phyloP scores from a whole-genome alignment of 2,797 vertebrate species.

The Podargus strigoides region DNA sequence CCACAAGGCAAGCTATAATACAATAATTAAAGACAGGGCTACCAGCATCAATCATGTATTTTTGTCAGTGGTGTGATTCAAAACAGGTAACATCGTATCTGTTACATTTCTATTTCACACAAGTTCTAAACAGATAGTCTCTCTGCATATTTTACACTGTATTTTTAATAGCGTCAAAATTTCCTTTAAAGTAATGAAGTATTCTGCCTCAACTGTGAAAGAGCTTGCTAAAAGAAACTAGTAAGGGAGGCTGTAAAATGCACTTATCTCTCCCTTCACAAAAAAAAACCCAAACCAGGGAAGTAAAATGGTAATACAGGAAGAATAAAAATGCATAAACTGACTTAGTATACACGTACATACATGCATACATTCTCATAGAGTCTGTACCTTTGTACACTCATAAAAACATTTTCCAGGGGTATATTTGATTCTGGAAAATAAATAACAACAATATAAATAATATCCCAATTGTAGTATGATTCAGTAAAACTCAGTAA shows the following conservation, averaged over 20 bases:
- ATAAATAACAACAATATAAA: not conserved
- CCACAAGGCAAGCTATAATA: not conserved
- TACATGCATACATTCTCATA: not conserved
- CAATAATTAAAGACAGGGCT: not conserved
- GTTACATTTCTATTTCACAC: not conserved
- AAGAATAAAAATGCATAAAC: not conserved
- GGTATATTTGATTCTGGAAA: not conserved
- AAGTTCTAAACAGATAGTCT: not conserved
- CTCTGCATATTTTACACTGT: constrained; percentile 32
- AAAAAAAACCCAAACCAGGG: not conserved
- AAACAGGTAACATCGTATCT: not conserved
- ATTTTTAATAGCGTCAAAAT: constrained; percentile 11
- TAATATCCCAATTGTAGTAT: not conserved
- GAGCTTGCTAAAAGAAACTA: not conserved
- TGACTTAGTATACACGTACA: not conserved
- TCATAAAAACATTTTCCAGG: not conserved
- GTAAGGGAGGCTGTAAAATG: not conserved
- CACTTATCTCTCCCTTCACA: not conserved
- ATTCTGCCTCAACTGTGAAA: not conserved
- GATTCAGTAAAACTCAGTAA: not conserved
- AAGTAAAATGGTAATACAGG: not conserved
- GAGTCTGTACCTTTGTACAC: not conserved
- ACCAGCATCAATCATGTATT: not conserved
- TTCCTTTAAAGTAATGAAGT: not conserved
- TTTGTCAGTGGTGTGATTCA: not conserved